Percentiles rank a stretch among this genome's conserved stretches.
Evolutionary conservation across 2,797 vertebrate species (phyloP).

Genomic region (Neostethus bicornis): DNA sequence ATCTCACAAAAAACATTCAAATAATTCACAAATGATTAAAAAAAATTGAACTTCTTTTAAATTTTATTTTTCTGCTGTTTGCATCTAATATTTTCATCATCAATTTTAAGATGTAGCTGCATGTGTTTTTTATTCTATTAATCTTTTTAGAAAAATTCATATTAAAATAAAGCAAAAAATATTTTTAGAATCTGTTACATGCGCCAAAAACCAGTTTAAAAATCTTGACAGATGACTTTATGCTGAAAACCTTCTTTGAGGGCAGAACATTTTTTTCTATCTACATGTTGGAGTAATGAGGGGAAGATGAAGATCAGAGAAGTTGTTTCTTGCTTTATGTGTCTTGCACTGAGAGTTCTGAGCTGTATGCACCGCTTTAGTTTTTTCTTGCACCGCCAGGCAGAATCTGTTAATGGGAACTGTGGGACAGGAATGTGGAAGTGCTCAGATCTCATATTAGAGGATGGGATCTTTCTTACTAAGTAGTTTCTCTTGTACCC

Average conservation of each 20-base stretch:
- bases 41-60: too few species aligned
- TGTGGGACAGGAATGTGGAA: conserved; percentile 25
- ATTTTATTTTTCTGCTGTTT: too few species aligned
- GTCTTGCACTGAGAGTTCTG: conserved; percentile 32
- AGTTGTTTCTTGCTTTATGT: conserved; percentile 50
- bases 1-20: too few species aligned
- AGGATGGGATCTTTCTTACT: conserved; percentile 54
- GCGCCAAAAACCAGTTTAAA: neutral
- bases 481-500: conserved; percentile 72
- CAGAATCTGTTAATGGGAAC: conserved; percentile 41
- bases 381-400: conserved; percentile 10
- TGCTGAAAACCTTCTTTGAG: neutral
- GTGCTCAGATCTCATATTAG: conserved; percentile 60
- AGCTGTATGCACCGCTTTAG: conserved; percentile 17
- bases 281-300: too few species aligned
- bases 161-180: neutral
- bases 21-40: too few species aligned
- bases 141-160: neutral
- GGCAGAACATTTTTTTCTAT: conserved; percentile 9
- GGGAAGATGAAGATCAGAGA: conserved; percentile 51
- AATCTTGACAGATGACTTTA: neutral
- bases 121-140: too few species aligned
- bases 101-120: neutral
- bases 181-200: neutral
- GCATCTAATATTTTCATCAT: neutral